Evolutionary conservation across 2,888 invertebrate species (phyloP).

Genomic region (Frankliniella intonsa): DNA sequence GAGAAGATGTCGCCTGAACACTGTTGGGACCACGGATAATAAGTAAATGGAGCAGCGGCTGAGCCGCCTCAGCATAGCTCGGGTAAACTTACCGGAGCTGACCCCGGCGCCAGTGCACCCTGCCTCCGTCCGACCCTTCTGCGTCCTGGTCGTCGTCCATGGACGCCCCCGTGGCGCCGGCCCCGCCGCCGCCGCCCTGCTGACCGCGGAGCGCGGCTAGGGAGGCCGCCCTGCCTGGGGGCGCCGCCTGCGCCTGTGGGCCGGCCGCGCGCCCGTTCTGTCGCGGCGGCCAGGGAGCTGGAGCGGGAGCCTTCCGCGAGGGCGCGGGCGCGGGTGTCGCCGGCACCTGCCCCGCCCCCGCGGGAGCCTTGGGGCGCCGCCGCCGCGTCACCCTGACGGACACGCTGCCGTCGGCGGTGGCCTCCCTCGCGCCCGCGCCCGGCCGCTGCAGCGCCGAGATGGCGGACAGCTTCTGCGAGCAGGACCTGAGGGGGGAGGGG

Average conservation of each 20-base stretch:
- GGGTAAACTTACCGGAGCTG: background rate
- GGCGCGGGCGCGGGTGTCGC: background rate
- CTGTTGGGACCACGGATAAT: no score
- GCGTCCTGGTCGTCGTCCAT: background rate
- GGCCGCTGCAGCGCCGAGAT: slow-evolving; percentile 4
- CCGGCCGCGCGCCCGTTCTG: background rate
- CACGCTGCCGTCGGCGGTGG: background rate
- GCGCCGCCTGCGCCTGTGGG: background rate
- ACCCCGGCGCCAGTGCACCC: background rate
- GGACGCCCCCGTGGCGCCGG: background rate
- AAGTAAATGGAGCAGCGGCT: no score
- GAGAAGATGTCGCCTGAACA: no score
- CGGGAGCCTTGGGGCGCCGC: slow-evolving; percentile 12
- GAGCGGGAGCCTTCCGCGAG: background rate
- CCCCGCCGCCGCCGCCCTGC: background rate
- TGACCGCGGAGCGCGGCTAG: background rate
- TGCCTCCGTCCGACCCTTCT: background rate
- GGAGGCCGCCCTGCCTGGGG: background rate
- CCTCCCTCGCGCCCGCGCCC: background rate
- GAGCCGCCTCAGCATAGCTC: no score
- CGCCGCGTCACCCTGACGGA: background rate
- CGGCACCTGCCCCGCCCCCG: background rate
- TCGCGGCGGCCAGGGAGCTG: background rate
- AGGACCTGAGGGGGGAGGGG: background rate
- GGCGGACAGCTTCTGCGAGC: slow-evolving; percentile 9